Evolutionary conservation across 2,113 vertebrate genomes (phyloP).

Genomic region (Bujurquina vittata): DNA sequence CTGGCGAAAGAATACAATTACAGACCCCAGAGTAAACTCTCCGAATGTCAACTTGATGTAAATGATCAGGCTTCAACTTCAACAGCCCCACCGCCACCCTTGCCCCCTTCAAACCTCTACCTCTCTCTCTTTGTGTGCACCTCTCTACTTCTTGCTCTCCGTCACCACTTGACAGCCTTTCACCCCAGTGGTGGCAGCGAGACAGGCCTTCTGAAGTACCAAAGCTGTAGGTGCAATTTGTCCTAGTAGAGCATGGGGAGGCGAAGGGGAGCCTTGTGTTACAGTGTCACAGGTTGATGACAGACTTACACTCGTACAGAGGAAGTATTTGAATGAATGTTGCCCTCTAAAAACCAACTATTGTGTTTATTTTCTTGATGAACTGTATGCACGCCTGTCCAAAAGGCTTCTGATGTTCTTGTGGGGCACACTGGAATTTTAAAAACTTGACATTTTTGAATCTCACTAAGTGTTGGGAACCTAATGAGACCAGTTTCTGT

Average conservation of each 20-base stretch:
- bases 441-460: not conserved
- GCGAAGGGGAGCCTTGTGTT: conserved; percentile 2
- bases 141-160: conserved; percentile 30
- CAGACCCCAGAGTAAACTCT: conserved; percentile 99
- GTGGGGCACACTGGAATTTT: not conserved
- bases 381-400: not conserved
- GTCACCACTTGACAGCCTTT: conserved; percentile 47
- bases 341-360: not conserved
- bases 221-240: conserved; percentile 42
- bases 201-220: conserved; percentile 26
- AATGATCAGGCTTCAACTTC: conserved; percentile 91
- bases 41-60: conserved; percentile 99
- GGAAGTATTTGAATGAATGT: not conserved
- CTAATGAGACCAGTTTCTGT: not conserved
- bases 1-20: conserved; percentile 99
- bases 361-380: no score
- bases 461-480: no score
- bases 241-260: conserved; percentile 19
- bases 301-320: not conserved
- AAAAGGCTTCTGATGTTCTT: not conserved
- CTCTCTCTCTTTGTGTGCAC: conserved; percentile 20
- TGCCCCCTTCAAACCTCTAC: conserved; percentile 14
- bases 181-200: conserved; percentile 28
- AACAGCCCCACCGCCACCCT: conserved; percentile 34
- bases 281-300: not conserved